A percentile compares a stretch with the other conserved stretches of the same genome.
These are phyloP conservation scores for Dryomyza anilis DNA, from an alignment of 2,888 invertebrate genomes.

Conservation along the genomic window DNA sequence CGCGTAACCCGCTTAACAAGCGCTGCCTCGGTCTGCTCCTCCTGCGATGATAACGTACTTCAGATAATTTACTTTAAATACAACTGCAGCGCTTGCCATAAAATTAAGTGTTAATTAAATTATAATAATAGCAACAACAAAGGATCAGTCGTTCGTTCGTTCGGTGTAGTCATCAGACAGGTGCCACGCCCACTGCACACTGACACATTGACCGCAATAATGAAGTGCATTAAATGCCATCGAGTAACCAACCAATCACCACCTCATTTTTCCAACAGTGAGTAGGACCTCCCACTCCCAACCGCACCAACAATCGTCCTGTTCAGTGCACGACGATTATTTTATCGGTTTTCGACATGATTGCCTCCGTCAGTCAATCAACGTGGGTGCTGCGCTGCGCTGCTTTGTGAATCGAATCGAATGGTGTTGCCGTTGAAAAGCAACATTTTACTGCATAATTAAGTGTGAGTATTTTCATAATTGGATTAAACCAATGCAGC, in stretches of 20 bases:
- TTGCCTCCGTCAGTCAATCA: conserved; percentile 19
- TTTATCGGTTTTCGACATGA: conserved; percentile 23
- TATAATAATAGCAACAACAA: conserved; percentile 25
- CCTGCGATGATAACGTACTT: background rate
- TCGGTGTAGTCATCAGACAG: too few relatives aligned
- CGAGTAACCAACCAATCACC: too few relatives aligned
- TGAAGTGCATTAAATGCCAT: conserved; percentile 6
- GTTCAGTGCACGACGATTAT: background rate
- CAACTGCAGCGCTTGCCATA: conserved; percentile 9
- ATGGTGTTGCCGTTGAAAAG: background rate
- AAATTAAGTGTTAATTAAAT: conserved; percentile 27
- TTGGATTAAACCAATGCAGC: too few relatives aligned
- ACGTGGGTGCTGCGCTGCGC: background rate
- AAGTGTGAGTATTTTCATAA: too few relatives aligned
- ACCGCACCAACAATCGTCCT: too few relatives aligned
- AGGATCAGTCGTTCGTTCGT: too few relatives aligned
- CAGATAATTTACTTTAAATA: conserved; percentile 14
- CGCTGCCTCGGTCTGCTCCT: conserved; percentile 2
- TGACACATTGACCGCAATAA: conserved; percentile 42
- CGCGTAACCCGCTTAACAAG: too few relatives aligned
- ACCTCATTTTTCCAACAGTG: too few relatives aligned
- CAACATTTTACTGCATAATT: conserved; percentile 14
- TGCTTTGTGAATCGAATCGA: too few relatives aligned
- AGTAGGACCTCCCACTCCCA: too few relatives aligned
- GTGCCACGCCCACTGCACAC: conserved; percentile 25